Conservation (phyloP, 1,140 invertebrate species). For the Atopsyche davidsoni region DNA sequence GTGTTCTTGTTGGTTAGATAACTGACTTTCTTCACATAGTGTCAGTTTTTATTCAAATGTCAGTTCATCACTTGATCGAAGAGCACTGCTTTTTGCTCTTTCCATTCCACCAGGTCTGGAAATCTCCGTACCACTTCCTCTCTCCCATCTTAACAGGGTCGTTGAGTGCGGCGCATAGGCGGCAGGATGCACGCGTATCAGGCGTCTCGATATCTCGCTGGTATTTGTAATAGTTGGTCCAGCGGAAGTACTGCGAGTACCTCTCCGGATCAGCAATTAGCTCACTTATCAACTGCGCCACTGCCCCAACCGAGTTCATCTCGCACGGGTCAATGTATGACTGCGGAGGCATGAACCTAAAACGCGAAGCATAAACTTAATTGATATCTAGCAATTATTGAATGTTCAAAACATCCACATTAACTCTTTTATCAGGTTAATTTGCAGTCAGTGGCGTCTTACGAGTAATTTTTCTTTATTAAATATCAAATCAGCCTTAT, state of each 20-base stretch:
- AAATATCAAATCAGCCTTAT: too few species aligned
- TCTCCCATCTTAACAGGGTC: slow-evolving; percentile 6
- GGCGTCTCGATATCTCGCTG: slow-evolving; percentile 18
- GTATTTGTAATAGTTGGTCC: slow-evolving; percentile 20
- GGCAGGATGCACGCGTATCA: slow-evolving; percentile 14
- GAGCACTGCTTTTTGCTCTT: too few species aligned
- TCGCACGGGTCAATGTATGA: slow-evolving; percentile 16
- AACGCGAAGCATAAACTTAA: too few species aligned
- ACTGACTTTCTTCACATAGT: too few species aligned
- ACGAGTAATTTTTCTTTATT: too few species aligned
- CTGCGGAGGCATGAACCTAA: slow-evolving; percentile 18
- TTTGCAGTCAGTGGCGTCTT: too few species aligned
- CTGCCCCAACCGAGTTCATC: background rate
- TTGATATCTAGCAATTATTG: too few species aligned
- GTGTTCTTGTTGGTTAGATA: too few species aligned
- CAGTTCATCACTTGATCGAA: too few species aligned
- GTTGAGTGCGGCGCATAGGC: slow-evolving; percentile 20
- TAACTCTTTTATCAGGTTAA: too few species aligned
- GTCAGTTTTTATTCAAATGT: background rate
- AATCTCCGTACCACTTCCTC: slow-evolving; percentile 5
- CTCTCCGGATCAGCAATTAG: slow-evolving; percentile 12
- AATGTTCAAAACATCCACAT: too few species aligned
- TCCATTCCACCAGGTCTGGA: slow-evolving; percentile 21
- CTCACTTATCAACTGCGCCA: slow-evolving; percentile 8
- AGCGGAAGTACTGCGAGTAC: slow-evolving; percentile 18